Conservation (phyloP, 2,113 vertebrate species). For the Vireo altiloquus region DNA sequence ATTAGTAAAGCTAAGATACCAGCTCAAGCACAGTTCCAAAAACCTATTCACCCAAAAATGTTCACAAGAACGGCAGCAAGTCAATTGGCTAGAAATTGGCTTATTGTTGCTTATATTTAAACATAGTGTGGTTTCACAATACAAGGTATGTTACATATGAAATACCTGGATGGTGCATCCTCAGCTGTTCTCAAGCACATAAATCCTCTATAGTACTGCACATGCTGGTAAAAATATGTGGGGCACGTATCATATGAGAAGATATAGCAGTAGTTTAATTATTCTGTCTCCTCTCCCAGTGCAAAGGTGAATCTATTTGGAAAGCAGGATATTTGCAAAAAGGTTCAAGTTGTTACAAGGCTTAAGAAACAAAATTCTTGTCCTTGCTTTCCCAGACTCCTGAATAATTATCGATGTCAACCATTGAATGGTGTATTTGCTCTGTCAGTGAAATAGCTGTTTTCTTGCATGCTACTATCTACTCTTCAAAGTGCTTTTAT, state of each 20-base stretch:
- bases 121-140: not conserved
- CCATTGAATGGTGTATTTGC: not conserved
- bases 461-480: not conserved
- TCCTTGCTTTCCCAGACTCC: not conserved
- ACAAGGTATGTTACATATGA: not conserved
- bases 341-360: not conserved
- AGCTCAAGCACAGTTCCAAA: not conserved
- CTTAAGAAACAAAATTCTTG: not conserved
- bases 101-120: not conserved
- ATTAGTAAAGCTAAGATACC: not conserved
- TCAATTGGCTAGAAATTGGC: not conserved
- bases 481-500: not conserved
- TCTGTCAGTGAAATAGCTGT: not conserved
- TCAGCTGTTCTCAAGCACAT: not conserved
- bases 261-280: not conserved
- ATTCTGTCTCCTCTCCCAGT: not conserved
- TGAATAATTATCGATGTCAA: not conserved
- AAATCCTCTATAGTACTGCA: not conserved
- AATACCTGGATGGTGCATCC: not conserved
- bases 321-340: not conserved
- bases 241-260: fast-evolving
- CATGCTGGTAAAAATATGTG: not conserved
- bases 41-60: not conserved
- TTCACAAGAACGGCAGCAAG: not conserved
- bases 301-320: not conserved